A percentile compares a stretch with the other conserved stretches of the same genome.
These are phyloP conservation scores for Palythoa grandis DNA, from an alignment of 92 coral and sea anemone genomes.

Conservation along the genomic window DNA sequence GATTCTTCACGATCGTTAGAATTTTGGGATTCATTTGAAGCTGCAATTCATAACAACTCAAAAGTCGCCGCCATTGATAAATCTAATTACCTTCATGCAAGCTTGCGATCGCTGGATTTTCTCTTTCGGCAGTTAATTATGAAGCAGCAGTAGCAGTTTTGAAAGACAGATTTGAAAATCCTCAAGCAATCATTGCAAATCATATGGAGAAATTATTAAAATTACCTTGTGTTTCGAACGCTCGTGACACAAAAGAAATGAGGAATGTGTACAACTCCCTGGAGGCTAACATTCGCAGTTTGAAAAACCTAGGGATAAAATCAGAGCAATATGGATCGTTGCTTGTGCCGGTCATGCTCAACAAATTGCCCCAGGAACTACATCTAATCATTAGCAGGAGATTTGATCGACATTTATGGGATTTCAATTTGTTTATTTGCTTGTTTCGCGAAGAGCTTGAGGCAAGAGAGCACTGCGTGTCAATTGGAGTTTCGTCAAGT, in stretches of 20 bases:
- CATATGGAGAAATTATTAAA: constrained; percentile 48
- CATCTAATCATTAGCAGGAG: constrained; percentile 51
- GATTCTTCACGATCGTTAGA: constrained; percentile 19
- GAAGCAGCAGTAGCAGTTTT: background rate
- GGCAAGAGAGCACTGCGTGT: constrained; percentile 55
- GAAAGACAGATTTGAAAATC: background rate
- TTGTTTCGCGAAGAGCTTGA: constrained; percentile 41
- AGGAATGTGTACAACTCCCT: constrained; percentile 41
- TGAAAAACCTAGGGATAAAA: constrained; percentile 35
- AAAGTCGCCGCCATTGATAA: constrained; percentile 37
- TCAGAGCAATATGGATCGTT: constrained; percentile 54
- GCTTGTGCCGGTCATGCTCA: constrained; percentile 43
- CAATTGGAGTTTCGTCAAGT: constrained; percentile 28
- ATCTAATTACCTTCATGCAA: constrained; percentile 27
- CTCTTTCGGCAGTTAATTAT: background rate
- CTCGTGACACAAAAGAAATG: constrained; percentile 35
- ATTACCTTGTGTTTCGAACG: constrained; percentile 35
- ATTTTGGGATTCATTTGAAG: constrained; percentile 57
- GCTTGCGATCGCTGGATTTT: constrained; percentile 29
- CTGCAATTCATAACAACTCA: constrained; percentile 48
- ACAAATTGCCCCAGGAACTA: constrained; percentile 51
- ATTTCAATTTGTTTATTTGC: constrained; percentile 41
- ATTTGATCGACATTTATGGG: constrained; percentile 39
- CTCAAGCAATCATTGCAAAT: constrained; percentile 42
- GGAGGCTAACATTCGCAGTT: constrained; percentile 50